phyloP scores from a whole-genome alignment of 2,113 vertebrate species.

The Tor tambroides region DNA sequence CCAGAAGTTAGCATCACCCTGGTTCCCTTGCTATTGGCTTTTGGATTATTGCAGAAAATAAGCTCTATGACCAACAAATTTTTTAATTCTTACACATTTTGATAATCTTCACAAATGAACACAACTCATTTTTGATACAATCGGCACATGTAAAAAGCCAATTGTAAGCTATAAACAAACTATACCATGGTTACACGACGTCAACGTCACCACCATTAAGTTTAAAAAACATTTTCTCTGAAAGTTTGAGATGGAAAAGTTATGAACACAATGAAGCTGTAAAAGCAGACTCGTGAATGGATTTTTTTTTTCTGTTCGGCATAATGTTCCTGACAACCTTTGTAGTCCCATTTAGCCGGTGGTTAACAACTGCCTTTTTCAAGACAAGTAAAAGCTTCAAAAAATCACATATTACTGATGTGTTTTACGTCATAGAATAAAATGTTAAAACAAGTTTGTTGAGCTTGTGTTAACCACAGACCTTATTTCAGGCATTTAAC shows the following conservation, averaged over 20 bases:
- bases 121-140: neutral
- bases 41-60: too few relatives aligned
- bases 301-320: neutral
- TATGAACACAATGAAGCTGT: neutral
- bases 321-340: neutral
- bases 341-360: neutral
- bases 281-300: neutral
- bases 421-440: too few relatives aligned
- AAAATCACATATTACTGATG: too few relatives aligned
- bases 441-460: too few relatives aligned
- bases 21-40: too few relatives aligned
- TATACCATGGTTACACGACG: too few relatives aligned
- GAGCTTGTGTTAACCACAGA: neutral
- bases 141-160: too few relatives aligned
- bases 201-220: neutral
- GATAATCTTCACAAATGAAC: neutral
- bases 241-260: too few relatives aligned
- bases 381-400: neutral
- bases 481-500: neutral
- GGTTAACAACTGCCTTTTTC: neutral
- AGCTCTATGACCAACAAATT: too few relatives aligned
- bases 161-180: neutral
- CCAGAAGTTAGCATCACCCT: too few relatives aligned
- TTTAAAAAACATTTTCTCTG: neutral
- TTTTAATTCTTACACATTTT: too few relatives aligned